Evolutionary conservation across 2,888 invertebrate genomes (phyloP).

Genomic region (Iphiclides podalirius): DNA sequence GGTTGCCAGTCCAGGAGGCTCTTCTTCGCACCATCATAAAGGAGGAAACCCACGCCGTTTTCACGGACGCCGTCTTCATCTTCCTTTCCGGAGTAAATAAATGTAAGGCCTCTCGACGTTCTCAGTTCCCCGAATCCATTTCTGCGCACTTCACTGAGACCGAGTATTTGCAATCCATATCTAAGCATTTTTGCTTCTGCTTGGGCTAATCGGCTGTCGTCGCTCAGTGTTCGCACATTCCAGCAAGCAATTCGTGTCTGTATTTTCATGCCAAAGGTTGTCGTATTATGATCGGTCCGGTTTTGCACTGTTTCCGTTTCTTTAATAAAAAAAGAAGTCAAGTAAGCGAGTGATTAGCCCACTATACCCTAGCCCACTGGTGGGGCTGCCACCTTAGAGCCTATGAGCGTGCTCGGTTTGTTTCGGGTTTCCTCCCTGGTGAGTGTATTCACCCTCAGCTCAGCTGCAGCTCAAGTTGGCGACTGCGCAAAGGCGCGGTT

Average conservation of each 20-base stretch:
- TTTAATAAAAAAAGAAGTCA: neutral
- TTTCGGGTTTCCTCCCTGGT: neutral
- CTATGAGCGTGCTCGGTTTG: neutral
- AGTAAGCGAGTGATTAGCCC: neutral
- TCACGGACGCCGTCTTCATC: slow-evolving; percentile 16
- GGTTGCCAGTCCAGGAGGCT: neutral
- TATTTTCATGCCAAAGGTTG: neutral
- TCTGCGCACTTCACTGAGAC: slow-evolving; percentile 23
- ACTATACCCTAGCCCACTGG: neutral
- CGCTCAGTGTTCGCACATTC: slow-evolving; percentile 14
- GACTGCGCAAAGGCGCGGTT: neutral
- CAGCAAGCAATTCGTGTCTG: neutral
- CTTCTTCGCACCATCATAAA: neutral
- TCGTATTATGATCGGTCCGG: neutral
- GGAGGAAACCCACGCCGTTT: slow-evolving; percentile 3
- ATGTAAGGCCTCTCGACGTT: slow-evolving; percentile 18
- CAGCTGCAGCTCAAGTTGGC: neutral
- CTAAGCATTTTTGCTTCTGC: slow-evolving; percentile 21
- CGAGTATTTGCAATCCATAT: slow-evolving; percentile 23
- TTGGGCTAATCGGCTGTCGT: slow-evolving; percentile 24
- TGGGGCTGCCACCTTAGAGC: neutral
- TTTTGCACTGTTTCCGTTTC: neutral
- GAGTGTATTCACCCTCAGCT: neutral
- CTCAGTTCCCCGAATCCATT: slow-evolving; percentile 26
- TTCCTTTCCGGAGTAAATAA: slow-evolving; percentile 23